Percentiles rank a stretch among this genome's conserved stretches.
Conservation (phyloP, 2,797 vertebrate genomes). For the Melanogrammus aeglefinus region DNA sequence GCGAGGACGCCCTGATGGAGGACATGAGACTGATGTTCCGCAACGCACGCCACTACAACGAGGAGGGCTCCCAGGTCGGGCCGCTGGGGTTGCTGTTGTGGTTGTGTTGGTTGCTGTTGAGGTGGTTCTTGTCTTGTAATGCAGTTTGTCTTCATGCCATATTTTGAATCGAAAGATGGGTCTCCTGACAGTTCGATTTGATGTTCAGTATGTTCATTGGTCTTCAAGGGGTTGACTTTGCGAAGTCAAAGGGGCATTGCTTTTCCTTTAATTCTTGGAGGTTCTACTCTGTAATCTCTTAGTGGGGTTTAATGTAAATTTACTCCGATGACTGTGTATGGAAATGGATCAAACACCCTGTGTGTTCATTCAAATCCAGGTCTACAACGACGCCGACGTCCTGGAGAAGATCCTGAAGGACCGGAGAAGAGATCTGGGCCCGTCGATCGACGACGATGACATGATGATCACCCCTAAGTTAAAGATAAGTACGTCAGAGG, state of each 20-base stretch:
- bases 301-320: too few species aligned
- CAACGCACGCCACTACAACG: constrained; percentile 96
- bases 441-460: constrained; percentile 89
- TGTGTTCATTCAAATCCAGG: constrained; percentile 67
- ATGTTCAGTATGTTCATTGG: not conserved
- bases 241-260: not conserved
- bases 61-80: constrained; percentile 93
- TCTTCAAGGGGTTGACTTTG: not conserved
- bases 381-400: constrained; percentile 95
- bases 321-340: too few species aligned
- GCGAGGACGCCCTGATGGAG: constrained; percentile 90
- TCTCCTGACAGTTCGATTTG: not conserved
- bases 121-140: not conserved
- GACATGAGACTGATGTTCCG: constrained; percentile 98
- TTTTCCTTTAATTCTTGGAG: not conserved
- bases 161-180: not conserved
- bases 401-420: constrained; percentile 95
- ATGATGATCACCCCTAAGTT: constrained; percentile 87
- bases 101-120: not conserved
- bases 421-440: constrained; percentile 90
- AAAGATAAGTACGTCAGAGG: constrained; percentile 86
- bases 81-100: not conserved
- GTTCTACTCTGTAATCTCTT: not conserved
- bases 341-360: not conserved
- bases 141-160: not conserved